Conservation (phyloP, 2,113 vertebrate genomes). For the Propithecus coquereli region DNA sequence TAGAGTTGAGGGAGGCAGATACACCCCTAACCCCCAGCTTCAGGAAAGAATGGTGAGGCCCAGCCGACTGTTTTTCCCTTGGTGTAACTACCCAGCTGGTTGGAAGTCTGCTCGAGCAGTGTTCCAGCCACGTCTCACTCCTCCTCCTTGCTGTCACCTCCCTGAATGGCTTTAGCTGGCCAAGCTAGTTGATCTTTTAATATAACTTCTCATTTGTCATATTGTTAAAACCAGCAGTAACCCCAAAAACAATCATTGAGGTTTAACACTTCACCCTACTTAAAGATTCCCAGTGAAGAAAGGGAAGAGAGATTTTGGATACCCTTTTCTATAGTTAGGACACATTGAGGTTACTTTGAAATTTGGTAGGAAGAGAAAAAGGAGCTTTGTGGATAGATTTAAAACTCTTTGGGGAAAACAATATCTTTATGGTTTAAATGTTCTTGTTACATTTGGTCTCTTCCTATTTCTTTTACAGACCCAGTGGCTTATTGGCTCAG, state of each 20-base stretch:
- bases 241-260: background rate
- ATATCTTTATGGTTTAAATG: background rate
- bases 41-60: background rate
- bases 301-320: background rate
- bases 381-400: background rate
- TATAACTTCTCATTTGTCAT: background rate
- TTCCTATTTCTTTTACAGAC: constrained; percentile 77
- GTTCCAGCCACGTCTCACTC: background rate
- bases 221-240: background rate
- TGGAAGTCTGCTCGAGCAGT: background rate
- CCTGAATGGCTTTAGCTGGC: background rate
- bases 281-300: background rate
- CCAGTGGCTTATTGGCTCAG: constrained; percentile 90
- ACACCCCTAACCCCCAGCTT: background rate
- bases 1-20: background rate
- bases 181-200: background rate
- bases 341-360: constrained; percentile 13
- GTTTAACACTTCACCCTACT: background rate
- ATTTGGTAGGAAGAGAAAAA: background rate
- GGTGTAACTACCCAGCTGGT: too few species aligned
- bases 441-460: constrained; percentile 7
- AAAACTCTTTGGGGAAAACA: background rate
- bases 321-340: background rate
- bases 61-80: background rate
- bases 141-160: background rate